Base-by-base conservation (phyloP, 2,888 invertebrate species). In the Melanostoma mellinum region DNA sequence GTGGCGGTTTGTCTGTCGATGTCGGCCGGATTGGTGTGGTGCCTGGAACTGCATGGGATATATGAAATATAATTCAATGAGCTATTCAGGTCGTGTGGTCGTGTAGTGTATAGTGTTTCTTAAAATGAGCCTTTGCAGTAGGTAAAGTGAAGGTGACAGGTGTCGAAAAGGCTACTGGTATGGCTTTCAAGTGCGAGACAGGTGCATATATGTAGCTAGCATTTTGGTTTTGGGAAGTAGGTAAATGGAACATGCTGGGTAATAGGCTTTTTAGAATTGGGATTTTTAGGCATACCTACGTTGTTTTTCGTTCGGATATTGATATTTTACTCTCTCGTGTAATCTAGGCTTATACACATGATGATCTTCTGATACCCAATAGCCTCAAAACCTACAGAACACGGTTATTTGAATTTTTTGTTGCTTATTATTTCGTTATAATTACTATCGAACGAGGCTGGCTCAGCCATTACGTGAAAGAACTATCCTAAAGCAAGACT, bases 161-260 rank as follows among this genome's bases (percentile, higher is more conserved):
- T 78, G 82, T 74, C 82, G 74, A 84, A 84, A 84, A 73, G 78
- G 78, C 82, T 84, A 84, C 82, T 78, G 82, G 72, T 63, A 55
- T 55, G 48, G 32, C 60, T 42, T 73, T 52, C 30, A 20, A 38
- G 4, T 6, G 52, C 46, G 35, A 30, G 44, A 69, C 68, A 81
- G 72, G 76, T 73, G 72, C n/a, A 68, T 46, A 56, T 32, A 56
- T 61, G 56, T 50, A 1, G 20, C 20, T 20, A 20, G 1, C 20
- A 1, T 20, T 20, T 20, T 20, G 20, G 6, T 32, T 50, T 63
- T 38, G 0, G 10, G 33, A 60, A 61, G 33, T 35, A 35, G n/a
- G 53, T 6, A 30, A 32, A 53, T 6, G 10, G 32, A 50, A 63
- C 20, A 20, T 20, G 20, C 20, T 1, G 20, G 20, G 20, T 20